Conservation (phyloP, 2,888 invertebrate species). For the Eupithecia inturbata region DNA sequence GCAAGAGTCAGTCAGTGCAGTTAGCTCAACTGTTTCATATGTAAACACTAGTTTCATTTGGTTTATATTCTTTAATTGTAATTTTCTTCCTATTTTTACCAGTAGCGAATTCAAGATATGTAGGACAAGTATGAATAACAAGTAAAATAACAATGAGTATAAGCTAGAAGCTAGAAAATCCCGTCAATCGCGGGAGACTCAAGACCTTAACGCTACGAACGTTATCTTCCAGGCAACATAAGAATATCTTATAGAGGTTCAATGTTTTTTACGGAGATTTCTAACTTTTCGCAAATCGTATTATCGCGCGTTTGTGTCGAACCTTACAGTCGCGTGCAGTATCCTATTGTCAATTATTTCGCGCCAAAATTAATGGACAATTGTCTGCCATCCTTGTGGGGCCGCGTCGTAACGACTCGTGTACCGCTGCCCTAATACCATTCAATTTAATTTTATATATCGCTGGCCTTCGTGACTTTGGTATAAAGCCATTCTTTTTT, state of each 20-base stretch:
- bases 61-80: no score
- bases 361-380: slow-evolving; percentile 71
- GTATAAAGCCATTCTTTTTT: slow-evolving; percentile 22
- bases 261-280: neutral
- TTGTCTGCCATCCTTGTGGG: slow-evolving; percentile 61
- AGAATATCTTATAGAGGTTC: no score
- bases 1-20: neutral
- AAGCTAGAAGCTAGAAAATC: neutral
- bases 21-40: no score
- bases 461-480: slow-evolving; percentile 22
- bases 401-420: slow-evolving; percentile 53
- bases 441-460: slow-evolving; percentile 38
- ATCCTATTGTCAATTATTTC: slow-evolving; percentile 66
- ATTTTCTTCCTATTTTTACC: no score
- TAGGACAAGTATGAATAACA: no score
- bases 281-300: slow-evolving; percentile 10
- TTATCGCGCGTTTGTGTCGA: slow-evolving; percentile 44
- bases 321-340: slow-evolving; percentile 59
- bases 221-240: neutral
- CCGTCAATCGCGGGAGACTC: neutral
- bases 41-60: no score
- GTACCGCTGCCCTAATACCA: slow-evolving; percentile 34
- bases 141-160: no score
- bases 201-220: neutral
- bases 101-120: no score